Base-by-base conservation (phyloP, 2,113 vertebrate genomes). In the Laterallus jamaicensis region DNA sequence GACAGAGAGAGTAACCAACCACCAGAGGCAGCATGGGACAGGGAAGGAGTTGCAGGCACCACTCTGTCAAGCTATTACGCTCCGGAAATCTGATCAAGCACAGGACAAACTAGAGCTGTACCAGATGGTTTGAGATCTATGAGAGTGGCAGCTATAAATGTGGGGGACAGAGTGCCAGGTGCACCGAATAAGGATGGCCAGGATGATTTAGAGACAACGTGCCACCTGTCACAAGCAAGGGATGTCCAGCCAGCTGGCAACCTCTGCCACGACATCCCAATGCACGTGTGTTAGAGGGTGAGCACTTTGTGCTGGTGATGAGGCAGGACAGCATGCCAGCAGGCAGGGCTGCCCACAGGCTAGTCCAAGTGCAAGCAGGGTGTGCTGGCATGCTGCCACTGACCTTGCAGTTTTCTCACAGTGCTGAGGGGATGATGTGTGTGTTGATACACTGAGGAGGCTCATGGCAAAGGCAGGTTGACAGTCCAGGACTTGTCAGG, bases 241-340 rank as follows among this genome's bases (percentile, higher is more conserved):
- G 28, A 13, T 82, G 58, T 50, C 58, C 55, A 32, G 93, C 94
- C 91, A 94, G 88, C 83, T 96, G 83, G 92, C 88, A 96, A 42
- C 67, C 44, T 64, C 88, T 92, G 86, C 40, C 31, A 1, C 6
- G 62, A 47, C 92, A 76, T 87, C 91, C 44, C 59, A 35, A 13
- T 1, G 56, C 73, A 56, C 10, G 2, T 22, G 60, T 52, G 40
- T 64, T 66, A 56, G 42, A 68, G 69, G 69, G 69, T 55, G 69
- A 96, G 69, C 39, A 47, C 92, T 88, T 54, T 24, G 67, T 21
- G 24, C 21, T 8, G n/a, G 75, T 54, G 62, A 42, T 20, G 73
- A 84, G 64, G 82, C 62, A 81, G 73, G 28, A 25, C 1, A 8
- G 26, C 19, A 4, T 24, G 86, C 93, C 93, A 93, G 69, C 49